Evolutionary conservation across 1,140 invertebrate genomes (phyloP).

Genomic region (Daktulosphaira vitifoliae): DNA sequence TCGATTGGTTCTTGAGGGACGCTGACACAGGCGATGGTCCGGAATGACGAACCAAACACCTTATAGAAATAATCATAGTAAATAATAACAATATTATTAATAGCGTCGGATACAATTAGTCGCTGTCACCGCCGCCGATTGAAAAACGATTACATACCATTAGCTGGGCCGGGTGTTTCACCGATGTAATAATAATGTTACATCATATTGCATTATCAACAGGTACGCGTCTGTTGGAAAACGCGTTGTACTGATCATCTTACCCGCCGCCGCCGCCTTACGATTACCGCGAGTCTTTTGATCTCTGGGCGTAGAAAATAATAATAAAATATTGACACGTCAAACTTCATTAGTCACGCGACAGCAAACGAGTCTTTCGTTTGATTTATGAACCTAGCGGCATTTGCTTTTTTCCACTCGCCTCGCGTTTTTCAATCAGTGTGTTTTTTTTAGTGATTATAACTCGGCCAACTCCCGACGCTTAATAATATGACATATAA

Average conservation of each 20-base stretch:
- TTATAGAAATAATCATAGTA: conserved; percentile 16
- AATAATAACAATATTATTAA: conserved; percentile 21
- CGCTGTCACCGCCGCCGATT: conserved; percentile 13
- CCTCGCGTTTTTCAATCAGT: too few relatives aligned
- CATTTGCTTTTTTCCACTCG: too few relatives aligned
- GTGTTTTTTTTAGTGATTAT: too few relatives aligned
- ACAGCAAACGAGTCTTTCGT: neutral
- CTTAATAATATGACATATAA: too few relatives aligned
- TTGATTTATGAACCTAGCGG: too few relatives aligned
- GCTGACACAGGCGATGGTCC: neutral
- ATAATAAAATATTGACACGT: conserved; percentile 19
- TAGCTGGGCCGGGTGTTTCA: neutral
- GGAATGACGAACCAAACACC: too few relatives aligned
- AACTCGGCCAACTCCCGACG: too few relatives aligned
- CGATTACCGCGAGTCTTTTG: neutral
- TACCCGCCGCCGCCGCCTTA: neutral
- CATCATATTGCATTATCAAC: too few relatives aligned
- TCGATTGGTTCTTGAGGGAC: conserved; percentile 6
- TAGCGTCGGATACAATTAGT: conserved; percentile 23
- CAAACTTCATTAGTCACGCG: conserved; percentile 20
- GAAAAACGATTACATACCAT: conserved; percentile 27
- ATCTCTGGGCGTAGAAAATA: conserved; percentile 9
- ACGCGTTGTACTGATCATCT: conserved; percentile 13
- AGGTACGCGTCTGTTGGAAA: conserved; percentile 13
- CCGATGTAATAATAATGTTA: conserved; percentile 2